phyloP scores from a whole-genome alignment of 2,888 invertebrate species.

The Cryptus armator region DNA sequence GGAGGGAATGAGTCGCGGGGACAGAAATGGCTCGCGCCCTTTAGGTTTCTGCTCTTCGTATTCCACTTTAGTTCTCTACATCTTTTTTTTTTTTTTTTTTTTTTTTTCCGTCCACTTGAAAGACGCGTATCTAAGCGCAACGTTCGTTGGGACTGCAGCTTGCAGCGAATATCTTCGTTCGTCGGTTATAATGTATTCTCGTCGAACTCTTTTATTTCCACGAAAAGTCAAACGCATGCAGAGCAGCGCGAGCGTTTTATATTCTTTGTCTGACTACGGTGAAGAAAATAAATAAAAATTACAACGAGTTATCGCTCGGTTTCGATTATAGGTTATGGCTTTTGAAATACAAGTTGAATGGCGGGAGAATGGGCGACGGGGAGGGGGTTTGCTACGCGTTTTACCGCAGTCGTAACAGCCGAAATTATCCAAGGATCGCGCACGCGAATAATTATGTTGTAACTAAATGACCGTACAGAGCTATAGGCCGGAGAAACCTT shows the following conservation, averaged over 20 bases:
- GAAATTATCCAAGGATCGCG: not conserved
- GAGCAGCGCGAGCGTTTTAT: too few species aligned
- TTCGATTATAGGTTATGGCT: not conserved
- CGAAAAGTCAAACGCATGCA: too few species aligned
- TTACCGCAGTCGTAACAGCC: not conserved
- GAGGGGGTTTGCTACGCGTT: not conserved
- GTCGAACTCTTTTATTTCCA: too few species aligned
- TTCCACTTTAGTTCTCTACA: not conserved
- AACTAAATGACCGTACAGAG: constrained; percentile 29
- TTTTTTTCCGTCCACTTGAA: not conserved
- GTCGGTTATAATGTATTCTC: too few species aligned
- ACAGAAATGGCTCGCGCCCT: not conserved
- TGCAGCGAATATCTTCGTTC: not conserved
- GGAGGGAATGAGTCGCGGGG: constrained; percentile 1
- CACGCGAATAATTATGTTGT: constrained; percentile 41
- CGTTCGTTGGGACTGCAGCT: not conserved
- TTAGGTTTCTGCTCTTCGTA: not conserved
- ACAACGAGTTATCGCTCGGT: not conserved
- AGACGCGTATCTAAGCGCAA: too few species aligned
- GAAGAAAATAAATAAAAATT: not conserved
- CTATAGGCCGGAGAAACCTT: not conserved
- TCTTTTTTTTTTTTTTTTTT: too few species aligned
- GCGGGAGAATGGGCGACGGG: not conserved
- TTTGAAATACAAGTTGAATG: not conserved
- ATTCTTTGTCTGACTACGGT: not conserved